Evolutionary conservation across 1,140 invertebrate genomes (phyloP).

Genomic region (Coelopa frigida): DNA sequence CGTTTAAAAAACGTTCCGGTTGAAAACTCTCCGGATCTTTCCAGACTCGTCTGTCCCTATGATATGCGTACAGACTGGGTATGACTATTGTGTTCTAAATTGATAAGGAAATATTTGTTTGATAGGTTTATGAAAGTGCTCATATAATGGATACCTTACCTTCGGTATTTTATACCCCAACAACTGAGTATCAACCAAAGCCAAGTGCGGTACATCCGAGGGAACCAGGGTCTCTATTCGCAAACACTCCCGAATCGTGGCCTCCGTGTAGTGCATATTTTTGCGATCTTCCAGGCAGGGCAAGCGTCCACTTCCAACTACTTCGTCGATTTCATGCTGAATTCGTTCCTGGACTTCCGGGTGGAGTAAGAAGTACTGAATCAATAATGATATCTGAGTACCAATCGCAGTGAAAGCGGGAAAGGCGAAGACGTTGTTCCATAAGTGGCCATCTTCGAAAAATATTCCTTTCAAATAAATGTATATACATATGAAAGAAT

Average conservation of each 20-base stretch:
- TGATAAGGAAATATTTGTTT: no score
- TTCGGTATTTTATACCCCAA: slow-evolving; percentile 49
- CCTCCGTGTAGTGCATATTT: slow-evolving; percentile 53
- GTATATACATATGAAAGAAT: background rate
- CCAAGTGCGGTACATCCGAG: slow-evolving; percentile 49
- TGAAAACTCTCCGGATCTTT: slow-evolving; percentile 61
- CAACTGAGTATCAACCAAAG: slow-evolving; percentile 42
- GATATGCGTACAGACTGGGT: slow-evolving; percentile 49
- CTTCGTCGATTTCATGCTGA: slow-evolving; percentile 61
- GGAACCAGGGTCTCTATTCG: slow-evolving; percentile 52
- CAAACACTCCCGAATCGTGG: slow-evolving; percentile 52
- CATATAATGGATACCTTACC: no score
- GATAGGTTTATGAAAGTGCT: no score
- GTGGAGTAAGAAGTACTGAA: slow-evolving; percentile 57
- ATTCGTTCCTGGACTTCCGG: slow-evolving; percentile 57
- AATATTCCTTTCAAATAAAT: slow-evolving; percentile 54
- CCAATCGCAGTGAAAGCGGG: slow-evolving; percentile 49
- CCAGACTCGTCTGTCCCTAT: slow-evolving; percentile 55
- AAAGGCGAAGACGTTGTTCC: slow-evolving; percentile 58
- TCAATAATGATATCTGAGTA: slow-evolving; percentile 47
- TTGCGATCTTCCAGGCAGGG: slow-evolving; percentile 57
- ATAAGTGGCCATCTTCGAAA: slow-evolving; percentile 57
- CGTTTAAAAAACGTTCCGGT: slow-evolving; percentile 53
- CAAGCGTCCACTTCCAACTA: slow-evolving; percentile 55
- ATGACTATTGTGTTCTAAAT: slow-evolving; percentile 45